phyloP scores from a whole-genome alignment of 2,113 vertebrate species.

The Cynopterus brachyotis region DNA sequence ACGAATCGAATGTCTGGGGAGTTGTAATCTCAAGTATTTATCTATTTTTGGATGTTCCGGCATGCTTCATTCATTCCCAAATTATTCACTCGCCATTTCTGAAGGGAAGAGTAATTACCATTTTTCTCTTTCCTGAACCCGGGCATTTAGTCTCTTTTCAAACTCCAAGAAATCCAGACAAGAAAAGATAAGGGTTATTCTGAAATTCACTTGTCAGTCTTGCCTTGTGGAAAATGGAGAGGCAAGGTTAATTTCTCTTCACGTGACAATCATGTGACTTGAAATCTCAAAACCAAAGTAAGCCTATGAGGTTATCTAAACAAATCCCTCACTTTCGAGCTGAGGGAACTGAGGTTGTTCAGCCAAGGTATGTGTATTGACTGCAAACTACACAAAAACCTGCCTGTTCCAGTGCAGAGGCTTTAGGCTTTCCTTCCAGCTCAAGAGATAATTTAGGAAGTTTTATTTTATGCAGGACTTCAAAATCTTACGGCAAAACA shows the following conservation, averaged over 20 bases:
- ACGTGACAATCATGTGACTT: not conserved
- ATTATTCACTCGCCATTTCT: not conserved
- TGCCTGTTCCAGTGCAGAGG: not conserved
- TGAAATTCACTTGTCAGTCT: constrained; percentile 31
- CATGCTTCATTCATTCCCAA: not conserved
- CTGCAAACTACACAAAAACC: not conserved
- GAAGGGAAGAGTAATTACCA: not conserved
- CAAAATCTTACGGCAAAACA: not conserved
- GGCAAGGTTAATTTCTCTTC: not conserved
- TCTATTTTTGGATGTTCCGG: not conserved
- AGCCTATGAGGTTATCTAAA: not conserved
- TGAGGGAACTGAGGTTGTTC: not conserved
- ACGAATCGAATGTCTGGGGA: not conserved
- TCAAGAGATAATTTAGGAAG: not conserved
- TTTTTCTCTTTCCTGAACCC: not conserved
- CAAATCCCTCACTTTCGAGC: not conserved
- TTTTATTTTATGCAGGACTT: not conserved
- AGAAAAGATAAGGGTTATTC: not conserved
- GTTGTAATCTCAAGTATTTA: not conserved
- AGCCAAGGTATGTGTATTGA: not conserved
- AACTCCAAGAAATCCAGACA: constrained; percentile 18
- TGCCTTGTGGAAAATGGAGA: not conserved
- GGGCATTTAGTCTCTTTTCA: not conserved
- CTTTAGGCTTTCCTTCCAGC: not conserved
- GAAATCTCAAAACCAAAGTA: constrained; percentile 32